Conservation (phyloP, 2,797 vertebrate species). For the Sparus aurata region DNA sequence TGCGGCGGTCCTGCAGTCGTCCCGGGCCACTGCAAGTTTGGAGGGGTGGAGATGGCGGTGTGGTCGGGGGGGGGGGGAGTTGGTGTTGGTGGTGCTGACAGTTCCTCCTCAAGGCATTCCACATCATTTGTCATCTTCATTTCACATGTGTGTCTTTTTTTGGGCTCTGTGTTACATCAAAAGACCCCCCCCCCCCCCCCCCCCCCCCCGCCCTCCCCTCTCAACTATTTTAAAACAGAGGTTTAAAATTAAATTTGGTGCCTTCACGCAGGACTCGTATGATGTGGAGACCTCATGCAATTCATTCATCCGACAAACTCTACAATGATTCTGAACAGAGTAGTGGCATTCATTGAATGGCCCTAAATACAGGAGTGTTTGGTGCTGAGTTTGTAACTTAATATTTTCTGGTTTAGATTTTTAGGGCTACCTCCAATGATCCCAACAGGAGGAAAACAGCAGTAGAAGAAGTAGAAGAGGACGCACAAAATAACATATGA, state of each 20-base stretch:
- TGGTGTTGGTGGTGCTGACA: conserved; percentile 36
- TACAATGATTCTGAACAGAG: not conserved
- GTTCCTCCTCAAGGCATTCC: conserved; percentile 58
- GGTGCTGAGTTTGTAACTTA: not conserved
- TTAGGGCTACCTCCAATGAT: not conserved
- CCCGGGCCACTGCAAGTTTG: conserved; percentile 58
- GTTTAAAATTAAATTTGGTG: conserved; percentile 32
- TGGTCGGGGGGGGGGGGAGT: not conserved
- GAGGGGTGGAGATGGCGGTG: conserved; percentile 29
- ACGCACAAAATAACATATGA: not conserved
- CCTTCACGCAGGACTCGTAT: not conserved
- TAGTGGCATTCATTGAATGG: not conserved
- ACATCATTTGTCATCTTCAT: conserved; percentile 61
- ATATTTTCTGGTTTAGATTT: not conserved
- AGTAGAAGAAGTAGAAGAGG: not conserved
- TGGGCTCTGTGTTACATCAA: conserved; percentile 21
- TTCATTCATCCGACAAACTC: conserved; percentile 5
- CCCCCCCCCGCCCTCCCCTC: no score
- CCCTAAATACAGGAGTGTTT: not conserved
- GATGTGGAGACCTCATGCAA: not conserved
- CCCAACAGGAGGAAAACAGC: not conserved
- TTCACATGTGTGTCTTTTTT: conserved; percentile 10
- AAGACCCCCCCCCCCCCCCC: conserved; percentile 5
- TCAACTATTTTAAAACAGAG: conserved; percentile 20
- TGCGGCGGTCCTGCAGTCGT: conserved; percentile 55